Evolutionary conservation across 2,888 invertebrate species (phyloP).

Genomic region (Heliconius aoede): DNA sequence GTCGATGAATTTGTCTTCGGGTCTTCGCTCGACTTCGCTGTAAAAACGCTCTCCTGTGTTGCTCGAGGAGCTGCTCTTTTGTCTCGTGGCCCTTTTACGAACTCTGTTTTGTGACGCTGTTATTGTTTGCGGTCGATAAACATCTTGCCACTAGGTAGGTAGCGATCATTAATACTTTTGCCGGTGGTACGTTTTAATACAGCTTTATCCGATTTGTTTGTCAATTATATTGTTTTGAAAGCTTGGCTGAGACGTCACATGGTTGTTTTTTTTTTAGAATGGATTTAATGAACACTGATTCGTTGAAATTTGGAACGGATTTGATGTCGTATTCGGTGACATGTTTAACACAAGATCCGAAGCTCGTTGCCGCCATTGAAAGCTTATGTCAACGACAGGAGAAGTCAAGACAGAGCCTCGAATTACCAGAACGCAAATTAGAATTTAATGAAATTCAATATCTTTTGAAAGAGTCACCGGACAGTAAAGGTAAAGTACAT

Average conservation of each 20-base stretch:
- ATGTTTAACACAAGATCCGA: constrained; percentile 69
- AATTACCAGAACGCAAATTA: constrained; percentile 70
- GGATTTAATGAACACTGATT: constrained; percentile 72
- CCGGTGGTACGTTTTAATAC: constrained; percentile 73
- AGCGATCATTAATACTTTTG: constrained; percentile 81
- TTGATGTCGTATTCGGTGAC: constrained; percentile 56
- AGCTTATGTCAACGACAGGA: constrained; percentile 59
- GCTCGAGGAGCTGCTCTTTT: constrained; percentile 75
- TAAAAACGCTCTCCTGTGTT: constrained; percentile 65
- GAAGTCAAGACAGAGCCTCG: constrained; percentile 45
- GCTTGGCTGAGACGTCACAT: constrained; percentile 54
- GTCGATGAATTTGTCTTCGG: constrained; percentile 80
- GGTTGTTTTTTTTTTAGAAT: constrained; percentile 65
- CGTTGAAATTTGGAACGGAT: constrained; percentile 61
- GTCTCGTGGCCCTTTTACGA: constrained; percentile 82
- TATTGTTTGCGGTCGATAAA: constrained; percentile 84
- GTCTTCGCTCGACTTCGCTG: constrained; percentile 76
- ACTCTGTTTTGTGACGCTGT: constrained; percentile 80
- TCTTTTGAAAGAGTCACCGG: constrained; percentile 56
- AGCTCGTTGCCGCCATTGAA: constrained; percentile 70
- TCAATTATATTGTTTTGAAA: constrained; percentile 71
- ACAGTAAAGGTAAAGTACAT: constrained; percentile 50
- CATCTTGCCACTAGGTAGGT: constrained; percentile 82
- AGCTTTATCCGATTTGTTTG: constrained; percentile 70
- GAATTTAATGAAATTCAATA: constrained; percentile 69